phyloP scores from a whole-genome alignment of 1,140 invertebrate genomes.

The Cataglyphis hispanica region DNA sequence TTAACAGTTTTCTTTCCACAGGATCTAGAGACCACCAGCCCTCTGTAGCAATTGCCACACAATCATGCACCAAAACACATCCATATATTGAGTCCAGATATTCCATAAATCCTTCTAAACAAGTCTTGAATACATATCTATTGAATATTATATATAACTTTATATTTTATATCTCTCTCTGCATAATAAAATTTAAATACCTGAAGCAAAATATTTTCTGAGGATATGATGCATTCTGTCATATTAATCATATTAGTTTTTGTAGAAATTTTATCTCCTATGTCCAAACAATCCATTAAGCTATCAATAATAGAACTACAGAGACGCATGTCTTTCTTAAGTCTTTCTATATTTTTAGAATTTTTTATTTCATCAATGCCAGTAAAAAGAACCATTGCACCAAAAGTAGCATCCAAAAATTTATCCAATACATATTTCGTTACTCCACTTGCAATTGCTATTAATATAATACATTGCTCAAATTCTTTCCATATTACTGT shows the following conservation, averaged over 20 bases:
- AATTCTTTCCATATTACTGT: slow-evolving; percentile 92
- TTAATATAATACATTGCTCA: slow-evolving; percentile 89
- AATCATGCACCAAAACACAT: slow-evolving; percentile 92
- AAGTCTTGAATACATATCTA: slow-evolving; percentile 87
- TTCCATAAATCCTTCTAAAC: slow-evolving; percentile 92
- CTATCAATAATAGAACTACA: slow-evolving; percentile 91
- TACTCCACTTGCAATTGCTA: slow-evolving; percentile 89
- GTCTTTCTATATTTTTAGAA: slow-evolving; percentile 91
- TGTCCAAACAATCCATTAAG: slow-evolving; percentile 91
- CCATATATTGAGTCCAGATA: slow-evolving; percentile 92
- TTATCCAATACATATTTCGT: slow-evolving; percentile 88
- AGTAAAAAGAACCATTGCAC: slow-evolving; percentile 91
- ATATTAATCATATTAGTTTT: slow-evolving; percentile 89
- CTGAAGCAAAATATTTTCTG: slow-evolving; percentile 91
- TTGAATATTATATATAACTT: slow-evolving; percentile 42
- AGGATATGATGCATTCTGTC: slow-evolving; percentile 89
- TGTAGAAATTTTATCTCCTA: slow-evolving; percentile 87
- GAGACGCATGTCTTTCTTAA: slow-evolving; percentile 92
- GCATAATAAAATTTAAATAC: slow-evolving; percentile 82
- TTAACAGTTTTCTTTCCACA: slow-evolving; percentile 91
- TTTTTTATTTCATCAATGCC: slow-evolving; percentile 92
- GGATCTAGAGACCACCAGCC: slow-evolving; percentile 92
- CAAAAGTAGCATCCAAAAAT: slow-evolving; percentile 91
- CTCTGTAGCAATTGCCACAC: slow-evolving; percentile 91
- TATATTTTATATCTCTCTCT: neutral